phyloP scores from a whole-genome alignment of 2,113 vertebrate species.

The Canis aureus region DNA sequence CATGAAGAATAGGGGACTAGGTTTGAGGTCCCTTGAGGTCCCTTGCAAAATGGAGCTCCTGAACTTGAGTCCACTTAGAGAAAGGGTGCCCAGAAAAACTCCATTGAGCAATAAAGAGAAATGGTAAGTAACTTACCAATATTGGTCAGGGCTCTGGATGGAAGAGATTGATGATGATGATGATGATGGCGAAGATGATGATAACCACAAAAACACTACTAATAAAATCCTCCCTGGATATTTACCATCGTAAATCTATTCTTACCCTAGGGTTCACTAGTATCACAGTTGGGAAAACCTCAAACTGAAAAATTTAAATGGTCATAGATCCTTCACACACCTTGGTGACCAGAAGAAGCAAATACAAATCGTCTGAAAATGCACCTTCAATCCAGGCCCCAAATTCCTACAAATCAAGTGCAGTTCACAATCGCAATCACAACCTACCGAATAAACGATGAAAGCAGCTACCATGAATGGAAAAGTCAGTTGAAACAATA shows the following conservation, averaged over 20 bases:
- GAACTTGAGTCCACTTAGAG: not conserved
- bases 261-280: not conserved
- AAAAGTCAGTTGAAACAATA: not conserved
- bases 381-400: not conserved
- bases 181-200: not conserved
- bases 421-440: not conserved
- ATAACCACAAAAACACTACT: not conserved
- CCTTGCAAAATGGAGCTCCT: not conserved
- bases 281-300: not conserved
- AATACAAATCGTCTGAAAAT: not conserved
- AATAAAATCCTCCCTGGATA: not conserved
- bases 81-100: not conserved
- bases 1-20: not conserved
- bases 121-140: not conserved
- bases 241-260: not conserved
- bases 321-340: not conserved
- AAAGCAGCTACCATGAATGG: not conserved
- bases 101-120: not conserved
- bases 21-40: not conserved
- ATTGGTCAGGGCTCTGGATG: not conserved
- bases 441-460: not conserved
- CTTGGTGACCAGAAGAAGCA: not conserved
- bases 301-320: not conserved
- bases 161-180: not conserved
- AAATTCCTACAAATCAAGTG: not conserved